These are phyloP conservation scores for Catharus fuscescens DNA, from an alignment of 2,113 vertebrate genomes.

Conservation along the genomic window DNA sequence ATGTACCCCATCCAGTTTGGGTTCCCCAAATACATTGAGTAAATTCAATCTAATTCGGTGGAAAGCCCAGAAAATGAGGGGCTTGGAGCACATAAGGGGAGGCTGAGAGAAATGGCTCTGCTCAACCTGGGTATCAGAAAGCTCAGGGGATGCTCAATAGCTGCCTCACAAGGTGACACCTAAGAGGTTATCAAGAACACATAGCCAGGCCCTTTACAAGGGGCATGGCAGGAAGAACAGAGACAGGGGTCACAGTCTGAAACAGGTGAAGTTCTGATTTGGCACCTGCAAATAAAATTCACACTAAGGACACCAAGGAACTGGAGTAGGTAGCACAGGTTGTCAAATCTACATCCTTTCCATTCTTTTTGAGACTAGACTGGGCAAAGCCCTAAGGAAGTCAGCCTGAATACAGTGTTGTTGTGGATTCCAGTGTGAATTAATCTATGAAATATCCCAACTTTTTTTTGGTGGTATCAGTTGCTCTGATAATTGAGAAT, in stretches of 20 bases:
- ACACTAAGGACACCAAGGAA: neutral
- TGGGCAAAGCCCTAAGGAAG: neutral
- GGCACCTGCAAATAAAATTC: neutral
- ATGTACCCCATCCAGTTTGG: neutral
- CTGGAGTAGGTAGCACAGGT: neutral
- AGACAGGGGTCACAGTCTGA: neutral
- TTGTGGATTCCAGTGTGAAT: neutral
- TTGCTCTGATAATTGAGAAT: neutral
- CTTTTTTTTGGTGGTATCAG: neutral
- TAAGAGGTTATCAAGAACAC: neutral
- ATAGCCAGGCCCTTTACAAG: neutral
- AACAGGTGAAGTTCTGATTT: neutral
- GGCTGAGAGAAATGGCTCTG: neutral
- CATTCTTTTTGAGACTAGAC: neutral
- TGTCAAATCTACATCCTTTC: neutral
- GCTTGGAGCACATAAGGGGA: neutral
- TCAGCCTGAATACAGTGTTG: neutral
- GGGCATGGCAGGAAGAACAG: neutral
- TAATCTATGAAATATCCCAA: neutral
- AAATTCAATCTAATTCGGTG: neutral
- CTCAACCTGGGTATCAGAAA: neutral
- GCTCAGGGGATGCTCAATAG: neutral
- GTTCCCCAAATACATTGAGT: neutral
- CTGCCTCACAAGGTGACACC: neutral
- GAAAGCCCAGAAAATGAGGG: neutral